Percentiles rank a stretch among this genome's conserved stretches.
Conservation (phyloP, 1,140 invertebrate genomes). For the Magallana gigas region DNA sequence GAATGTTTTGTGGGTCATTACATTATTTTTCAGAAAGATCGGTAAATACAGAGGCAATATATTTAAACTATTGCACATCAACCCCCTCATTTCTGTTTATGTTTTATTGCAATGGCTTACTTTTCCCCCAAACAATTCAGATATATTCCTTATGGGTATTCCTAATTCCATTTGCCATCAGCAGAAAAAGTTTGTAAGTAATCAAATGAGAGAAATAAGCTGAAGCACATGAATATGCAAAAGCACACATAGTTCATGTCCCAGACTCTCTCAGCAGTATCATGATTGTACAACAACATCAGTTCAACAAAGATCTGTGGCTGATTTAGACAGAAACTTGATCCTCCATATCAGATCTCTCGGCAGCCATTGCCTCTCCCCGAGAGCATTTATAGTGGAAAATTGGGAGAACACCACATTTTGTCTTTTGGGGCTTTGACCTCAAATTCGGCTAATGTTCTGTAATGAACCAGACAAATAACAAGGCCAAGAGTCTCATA, state of each 20-base stretch:
- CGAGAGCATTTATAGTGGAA: not conserved
- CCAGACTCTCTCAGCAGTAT: slow-evolving; percentile 14
- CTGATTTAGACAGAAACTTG: slow-evolving; percentile 12
- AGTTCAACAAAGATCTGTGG: slow-evolving; percentile 18
- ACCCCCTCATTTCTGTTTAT: no score
- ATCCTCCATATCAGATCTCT: slow-evolving; percentile 28
- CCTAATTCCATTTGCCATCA: not conserved
- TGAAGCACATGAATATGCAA: slow-evolving; percentile 16
- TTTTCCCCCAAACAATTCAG: not conserved
- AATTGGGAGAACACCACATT: not conserved
- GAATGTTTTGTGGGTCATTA: no score
- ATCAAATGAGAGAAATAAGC: not conserved
- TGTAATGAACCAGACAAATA: slow-evolving; percentile 28
- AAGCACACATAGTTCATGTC: not conserved
- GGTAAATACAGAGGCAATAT: no score
- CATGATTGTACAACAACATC: slow-evolving; percentile 33
- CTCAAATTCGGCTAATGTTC: slow-evolving; percentile 32
- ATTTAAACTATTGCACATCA: no score
- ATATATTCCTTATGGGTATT: not conserved
- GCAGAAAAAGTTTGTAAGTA: not conserved
- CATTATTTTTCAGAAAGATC: no score
- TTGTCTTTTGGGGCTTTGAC: slow-evolving; percentile 34
- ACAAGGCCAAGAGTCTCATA: slow-evolving; percentile 29
- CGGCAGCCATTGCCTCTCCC: not conserved
- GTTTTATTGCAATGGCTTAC: no score